Evolutionary conservation across 2,888 invertebrate species (phyloP).

Genomic region (Drosophila diplacantha): DNA sequence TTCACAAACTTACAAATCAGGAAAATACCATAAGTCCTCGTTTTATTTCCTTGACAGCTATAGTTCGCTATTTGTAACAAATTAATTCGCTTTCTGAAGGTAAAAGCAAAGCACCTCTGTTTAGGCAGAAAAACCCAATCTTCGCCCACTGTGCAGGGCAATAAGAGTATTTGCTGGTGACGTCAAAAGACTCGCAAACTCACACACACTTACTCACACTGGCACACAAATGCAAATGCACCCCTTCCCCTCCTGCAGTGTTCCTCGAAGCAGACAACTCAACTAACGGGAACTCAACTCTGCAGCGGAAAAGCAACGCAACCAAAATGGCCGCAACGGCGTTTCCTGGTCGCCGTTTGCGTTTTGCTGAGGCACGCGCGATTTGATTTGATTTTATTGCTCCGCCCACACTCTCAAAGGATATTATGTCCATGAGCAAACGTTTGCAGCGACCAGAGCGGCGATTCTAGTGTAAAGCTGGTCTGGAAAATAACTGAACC

Average conservation of each 20-base stretch:
- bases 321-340: conserved; percentile 68
- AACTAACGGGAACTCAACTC: conserved; percentile 50
- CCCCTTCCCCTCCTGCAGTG: conserved; percentile 1
- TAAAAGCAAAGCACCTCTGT: background rate
- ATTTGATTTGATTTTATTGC: conserved; percentile 69
- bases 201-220: conserved; percentile 4
- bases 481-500: conserved; percentile 1
- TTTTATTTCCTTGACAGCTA: background rate
- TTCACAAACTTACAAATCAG: background rate
- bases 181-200: conserved; percentile 51
- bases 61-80: background rate
- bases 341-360: conserved; percentile 61
- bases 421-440: conserved; percentile 9
- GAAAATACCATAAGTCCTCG: background rate
- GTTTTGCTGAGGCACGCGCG: conserved; percentile 51
- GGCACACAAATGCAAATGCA: conserved; percentile 49
- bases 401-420: conserved; percentile 23
- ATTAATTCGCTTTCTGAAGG: too few relatives aligned
- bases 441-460: conserved; percentile 13
- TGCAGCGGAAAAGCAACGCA: conserved; percentile 41
- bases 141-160: conserved; percentile 17
- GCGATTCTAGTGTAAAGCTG: background rate
- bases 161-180: conserved; percentile 50
- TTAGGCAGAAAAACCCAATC: too few relatives aligned
- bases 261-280: conserved; percentile 55